phyloP scores from a whole-genome alignment of 2,888 invertebrate species.

The Ochropleura leucogaster region DNA sequence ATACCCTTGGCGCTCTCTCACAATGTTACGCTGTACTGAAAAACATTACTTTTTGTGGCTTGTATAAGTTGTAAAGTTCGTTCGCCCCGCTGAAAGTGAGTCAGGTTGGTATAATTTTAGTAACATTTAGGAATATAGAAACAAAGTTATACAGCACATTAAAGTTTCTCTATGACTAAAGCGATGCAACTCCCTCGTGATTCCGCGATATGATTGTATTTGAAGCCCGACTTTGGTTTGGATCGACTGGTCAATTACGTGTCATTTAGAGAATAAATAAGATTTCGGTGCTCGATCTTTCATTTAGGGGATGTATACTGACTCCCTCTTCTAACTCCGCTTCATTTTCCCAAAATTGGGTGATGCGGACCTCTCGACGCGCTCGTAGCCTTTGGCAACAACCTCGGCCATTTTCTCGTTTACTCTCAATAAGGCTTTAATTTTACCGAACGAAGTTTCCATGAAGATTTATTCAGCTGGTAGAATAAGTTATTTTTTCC shows the following conservation, averaged over 20 bases:
- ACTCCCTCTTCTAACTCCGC: constrained; percentile 37
- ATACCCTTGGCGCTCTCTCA: constrained; percentile 49
- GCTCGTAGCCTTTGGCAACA: constrained; percentile 66
- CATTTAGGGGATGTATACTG: constrained; percentile 46
- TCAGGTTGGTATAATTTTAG: constrained; percentile 47
- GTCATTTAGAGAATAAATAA: constrained; percentile 55
- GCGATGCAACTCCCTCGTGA: constrained; percentile 44
- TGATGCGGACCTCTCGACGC: constrained; percentile 60
- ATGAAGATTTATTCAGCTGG: constrained; percentile 52
- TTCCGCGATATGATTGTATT: constrained; percentile 37
- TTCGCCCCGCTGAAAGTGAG: constrained; percentile 47
- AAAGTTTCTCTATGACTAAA: constrained; percentile 49
- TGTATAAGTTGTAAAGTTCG: constrained; percentile 37
- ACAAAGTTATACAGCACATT: constrained; percentile 47
- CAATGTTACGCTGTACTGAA: constrained; percentile 35
- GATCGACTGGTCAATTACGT: constrained; percentile 58
- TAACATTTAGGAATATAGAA: constrained; percentile 49
- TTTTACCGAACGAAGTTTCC: constrained; percentile 56
- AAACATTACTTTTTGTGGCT: constrained; percentile 51
- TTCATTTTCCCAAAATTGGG: constrained; percentile 66
- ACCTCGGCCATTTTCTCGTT: constrained; percentile 66
- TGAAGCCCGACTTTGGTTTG: constrained; percentile 32
- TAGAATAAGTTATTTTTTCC: constrained; percentile 38
- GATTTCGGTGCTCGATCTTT: constrained; percentile 46
- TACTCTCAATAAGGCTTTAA: constrained; percentile 67